phyloP scores from a whole-genome alignment of 2,113 vertebrate genomes.

The Melierax canorus region DNA sequence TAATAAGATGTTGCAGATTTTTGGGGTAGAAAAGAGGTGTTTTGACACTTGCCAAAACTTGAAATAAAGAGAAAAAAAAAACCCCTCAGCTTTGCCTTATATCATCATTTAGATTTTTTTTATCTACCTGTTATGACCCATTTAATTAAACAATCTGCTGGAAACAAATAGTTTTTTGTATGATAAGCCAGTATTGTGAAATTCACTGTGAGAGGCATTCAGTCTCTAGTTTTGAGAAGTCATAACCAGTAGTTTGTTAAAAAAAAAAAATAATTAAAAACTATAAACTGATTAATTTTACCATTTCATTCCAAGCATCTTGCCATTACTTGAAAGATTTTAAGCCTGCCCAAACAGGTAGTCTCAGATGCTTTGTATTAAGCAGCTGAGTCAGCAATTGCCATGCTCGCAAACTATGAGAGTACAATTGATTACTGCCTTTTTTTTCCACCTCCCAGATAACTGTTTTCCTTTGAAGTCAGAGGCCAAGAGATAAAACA shows the following conservation, averaged over 20 bases:
- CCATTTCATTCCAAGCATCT: neutral
- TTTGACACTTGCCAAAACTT: neutral
- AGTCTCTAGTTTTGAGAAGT: neutral
- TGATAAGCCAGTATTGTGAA: neutral
- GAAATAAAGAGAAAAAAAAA: neutral
- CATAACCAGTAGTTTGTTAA: neutral
- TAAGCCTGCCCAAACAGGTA: neutral
- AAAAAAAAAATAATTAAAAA: neutral
- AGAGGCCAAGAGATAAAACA: conserved; percentile 46
- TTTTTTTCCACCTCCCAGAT: neutral
- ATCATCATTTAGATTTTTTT: conserved; percentile 28
- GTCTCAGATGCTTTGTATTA: neutral
- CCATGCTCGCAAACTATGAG: conserved; percentile 18
- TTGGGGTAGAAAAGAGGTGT: neutral
- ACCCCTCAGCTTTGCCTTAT: neutral
- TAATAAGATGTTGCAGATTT: neutral
- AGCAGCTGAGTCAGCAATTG: conserved; percentile 17
- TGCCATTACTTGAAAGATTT: neutral
- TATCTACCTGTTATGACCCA: conserved; percentile 59
- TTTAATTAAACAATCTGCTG: conserved; percentile 83
- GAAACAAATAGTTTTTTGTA: conserved; percentile 73
- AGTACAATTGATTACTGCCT: conserved; percentile 45
- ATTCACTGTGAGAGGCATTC: neutral
- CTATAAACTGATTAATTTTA: neutral
- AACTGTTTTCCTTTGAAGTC: conserved; percentile 55